These are phyloP conservation scores for Leucoma salicis DNA, from an alignment of 2,888 invertebrate genomes.

Conservation along the genomic window DNA sequence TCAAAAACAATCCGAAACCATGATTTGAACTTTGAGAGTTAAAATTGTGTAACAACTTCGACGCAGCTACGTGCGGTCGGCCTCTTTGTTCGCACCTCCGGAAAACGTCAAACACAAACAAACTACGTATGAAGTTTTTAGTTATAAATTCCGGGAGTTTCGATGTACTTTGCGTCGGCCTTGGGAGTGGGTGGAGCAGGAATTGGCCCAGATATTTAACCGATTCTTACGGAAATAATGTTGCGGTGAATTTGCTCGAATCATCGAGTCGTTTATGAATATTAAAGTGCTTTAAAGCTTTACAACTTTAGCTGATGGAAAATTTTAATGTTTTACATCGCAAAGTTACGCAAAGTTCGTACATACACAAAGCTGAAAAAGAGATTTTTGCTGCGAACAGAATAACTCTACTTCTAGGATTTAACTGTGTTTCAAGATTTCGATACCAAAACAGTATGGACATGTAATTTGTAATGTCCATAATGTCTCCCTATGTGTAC, in stretches of 20 bases:
- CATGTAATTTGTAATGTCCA: no score
- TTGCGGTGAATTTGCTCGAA: no score
- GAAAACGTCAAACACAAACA: slow-evolving; percentile 7
- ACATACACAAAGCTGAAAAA: no score
- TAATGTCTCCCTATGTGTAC: no score
- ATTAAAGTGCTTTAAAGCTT: slow-evolving; percentile 16
- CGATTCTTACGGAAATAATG: neutral
- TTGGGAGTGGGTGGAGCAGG: slow-evolving; percentile 4
- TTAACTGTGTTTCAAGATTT: no score
- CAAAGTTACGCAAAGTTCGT: no score
- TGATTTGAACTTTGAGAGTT: slow-evolving; percentile 6
- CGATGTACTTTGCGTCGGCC: slow-evolving; percentile 9
- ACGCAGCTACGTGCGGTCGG: slow-evolving; percentile 4
- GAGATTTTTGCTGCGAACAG: no score
- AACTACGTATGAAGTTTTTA: slow-evolving; percentile 11
- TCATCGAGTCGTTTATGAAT: slow-evolving; percentile 16
- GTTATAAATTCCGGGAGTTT: slow-evolving; percentile 11
- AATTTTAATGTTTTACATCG: no score
- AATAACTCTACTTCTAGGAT: no score
- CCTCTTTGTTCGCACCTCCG: slow-evolving; percentile 9
- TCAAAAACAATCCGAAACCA: neutral
- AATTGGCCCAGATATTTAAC: slow-evolving; percentile 7
- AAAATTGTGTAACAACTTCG: slow-evolving; percentile 7
- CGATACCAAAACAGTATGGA: no score
- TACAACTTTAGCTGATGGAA: no score